These are phyloP conservation scores for Fabriciana adippe DNA, from an alignment of 2,888 invertebrate genomes.

Conservation along the genomic window DNA sequence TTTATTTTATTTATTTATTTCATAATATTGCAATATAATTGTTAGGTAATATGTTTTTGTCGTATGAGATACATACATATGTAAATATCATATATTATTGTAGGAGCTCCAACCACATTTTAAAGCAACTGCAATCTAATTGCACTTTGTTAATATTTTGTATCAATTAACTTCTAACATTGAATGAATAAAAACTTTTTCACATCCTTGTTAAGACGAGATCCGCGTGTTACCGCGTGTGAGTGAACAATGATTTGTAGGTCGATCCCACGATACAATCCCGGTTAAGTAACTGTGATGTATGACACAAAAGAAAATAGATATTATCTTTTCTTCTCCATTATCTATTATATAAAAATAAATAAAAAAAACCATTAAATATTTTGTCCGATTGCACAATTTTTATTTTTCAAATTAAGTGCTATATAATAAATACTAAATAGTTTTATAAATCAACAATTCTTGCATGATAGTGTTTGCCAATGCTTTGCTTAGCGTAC, in stretches of 20 bases:
- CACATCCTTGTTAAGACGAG: slow-evolving; percentile 33
- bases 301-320: slow-evolving; percentile 12
- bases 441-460: too few species aligned
- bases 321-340: slow-evolving; percentile 11
- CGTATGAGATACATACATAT: too few species aligned
- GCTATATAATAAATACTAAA: too few species aligned
- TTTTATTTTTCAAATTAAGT: not conserved
- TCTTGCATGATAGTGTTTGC: too few species aligned
- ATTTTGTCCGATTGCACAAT: not conserved
- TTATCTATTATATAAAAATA: slow-evolving; percentile 6
- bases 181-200: slow-evolving; percentile 25
- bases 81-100: too few species aligned
- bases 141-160: not conserved
- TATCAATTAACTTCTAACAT: slow-evolving; percentile 8
- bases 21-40: too few species aligned
- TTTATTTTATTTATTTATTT: too few species aligned
- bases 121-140: not conserved
- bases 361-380: not conserved
- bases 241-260: slow-evolving; percentile 33
- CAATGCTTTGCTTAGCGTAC: too few species aligned
- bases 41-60: too few species aligned
- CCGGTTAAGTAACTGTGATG: slow-evolving; percentile 32
- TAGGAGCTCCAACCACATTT: not conserved
- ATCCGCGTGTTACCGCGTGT: slow-evolving; percentile 9
- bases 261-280: slow-evolving; percentile 36